Evolutionary conservation across 2,888 invertebrate species (phyloP).

Genomic region (Tolmerus cingulatus): DNA sequence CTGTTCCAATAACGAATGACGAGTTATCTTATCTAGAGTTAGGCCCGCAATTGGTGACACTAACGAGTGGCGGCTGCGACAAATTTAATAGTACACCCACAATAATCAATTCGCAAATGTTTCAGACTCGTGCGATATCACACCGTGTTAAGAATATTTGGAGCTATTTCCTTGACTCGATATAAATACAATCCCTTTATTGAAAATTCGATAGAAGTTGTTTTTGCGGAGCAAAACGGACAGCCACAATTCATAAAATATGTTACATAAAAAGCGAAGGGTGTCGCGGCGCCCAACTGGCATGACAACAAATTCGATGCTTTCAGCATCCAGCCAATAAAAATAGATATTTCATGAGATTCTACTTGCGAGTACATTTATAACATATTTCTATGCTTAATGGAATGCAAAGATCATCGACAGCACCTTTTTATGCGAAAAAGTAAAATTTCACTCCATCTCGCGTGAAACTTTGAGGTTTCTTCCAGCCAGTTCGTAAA

Average conservation of each 20-base stretch:
- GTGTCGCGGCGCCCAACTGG: not conserved
- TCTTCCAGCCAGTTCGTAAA: not conserved
- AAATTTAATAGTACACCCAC: not conserved
- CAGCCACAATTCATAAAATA: not conserved
- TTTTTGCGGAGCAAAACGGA: not conserved
- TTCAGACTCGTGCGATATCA: not conserved
- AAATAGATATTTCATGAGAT: no score
- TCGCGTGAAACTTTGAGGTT: not conserved
- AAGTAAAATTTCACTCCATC: not conserved
- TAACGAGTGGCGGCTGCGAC: not conserved
- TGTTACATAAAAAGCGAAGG: not conserved
- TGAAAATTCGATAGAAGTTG: not conserved
- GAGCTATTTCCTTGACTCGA: no score
- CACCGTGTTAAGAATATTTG: not conserved
- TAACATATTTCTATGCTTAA: not conserved
- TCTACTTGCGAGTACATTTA: no score
- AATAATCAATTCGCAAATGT: not conserved
- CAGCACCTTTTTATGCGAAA: not conserved
- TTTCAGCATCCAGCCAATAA: no score
- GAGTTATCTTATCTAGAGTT: not conserved
- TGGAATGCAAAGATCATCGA: not conserved
- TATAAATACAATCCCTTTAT: not conserved
- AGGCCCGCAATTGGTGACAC: not conserved
- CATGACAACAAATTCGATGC: not conserved
- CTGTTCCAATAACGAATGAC: not conserved